A percentile compares a stretch with the other conserved stretches of the same genome.
phyloP scores from a whole-genome alignment of 1,140 invertebrate species.

The Bombus huntii region DNA sequence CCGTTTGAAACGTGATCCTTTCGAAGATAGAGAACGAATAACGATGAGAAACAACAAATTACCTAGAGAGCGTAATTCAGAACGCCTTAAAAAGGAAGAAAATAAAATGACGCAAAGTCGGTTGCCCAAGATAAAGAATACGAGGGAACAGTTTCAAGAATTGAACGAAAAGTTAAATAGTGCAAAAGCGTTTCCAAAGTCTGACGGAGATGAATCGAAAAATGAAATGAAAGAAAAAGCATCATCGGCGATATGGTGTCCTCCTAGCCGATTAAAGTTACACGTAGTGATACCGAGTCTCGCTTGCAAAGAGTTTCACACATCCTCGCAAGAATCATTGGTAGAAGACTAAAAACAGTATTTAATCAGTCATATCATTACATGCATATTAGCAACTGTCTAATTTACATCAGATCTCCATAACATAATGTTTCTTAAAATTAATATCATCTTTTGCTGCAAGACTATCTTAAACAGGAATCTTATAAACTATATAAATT shows the following conservation, averaged over 20 bases:
- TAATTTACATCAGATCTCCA: conserved; percentile 4
- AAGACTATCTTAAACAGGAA: background rate
- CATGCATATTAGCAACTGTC: background rate
- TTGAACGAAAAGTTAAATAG: background rate
- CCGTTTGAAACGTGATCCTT: conserved; percentile 31
- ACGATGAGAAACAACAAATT: conserved; percentile 61
- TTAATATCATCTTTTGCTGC: background rate
- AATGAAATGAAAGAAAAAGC: conserved; percentile 23
- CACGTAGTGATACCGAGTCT: conserved; percentile 88
- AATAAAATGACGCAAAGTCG: conserved; percentile 15
- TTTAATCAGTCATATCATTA: conserved; percentile 2
- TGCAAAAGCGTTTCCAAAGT: background rate
- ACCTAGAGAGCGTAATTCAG: conserved; percentile 26
- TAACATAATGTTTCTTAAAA: conserved; percentile 1
- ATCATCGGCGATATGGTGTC: conserved; percentile 26
- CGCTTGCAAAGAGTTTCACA: conserved; percentile 58
- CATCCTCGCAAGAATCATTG: conserved; percentile 73
- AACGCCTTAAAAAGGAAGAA: conserved; percentile 7
- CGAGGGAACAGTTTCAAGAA: background rate
- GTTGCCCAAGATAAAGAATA: conserved; percentile 24
- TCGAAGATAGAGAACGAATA: conserved; percentile 39
- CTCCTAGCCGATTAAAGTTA: conserved; percentile 80
- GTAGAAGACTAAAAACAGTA: conserved; percentile 41
- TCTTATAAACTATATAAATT: background rate
- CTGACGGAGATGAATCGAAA: background rate